These are phyloP conservation scores for Lepus europaeus DNA, from an alignment of 2,113 vertebrate genomes.

Conservation along the genomic window DNA sequence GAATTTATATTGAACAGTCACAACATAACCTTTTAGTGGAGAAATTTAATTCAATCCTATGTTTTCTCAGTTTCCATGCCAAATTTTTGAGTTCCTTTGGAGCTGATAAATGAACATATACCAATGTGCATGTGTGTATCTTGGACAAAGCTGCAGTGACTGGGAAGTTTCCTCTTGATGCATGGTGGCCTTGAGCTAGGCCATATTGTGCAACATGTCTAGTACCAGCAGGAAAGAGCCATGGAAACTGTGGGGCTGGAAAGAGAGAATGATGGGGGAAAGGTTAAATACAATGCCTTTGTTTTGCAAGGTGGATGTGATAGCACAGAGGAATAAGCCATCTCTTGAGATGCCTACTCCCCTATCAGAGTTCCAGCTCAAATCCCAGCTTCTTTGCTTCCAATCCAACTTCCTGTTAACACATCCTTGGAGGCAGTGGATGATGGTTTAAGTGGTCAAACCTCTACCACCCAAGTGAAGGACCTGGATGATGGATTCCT, in stretches of 20 bases:
- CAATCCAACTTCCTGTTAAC: no score
- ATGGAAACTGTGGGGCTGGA: not conserved
- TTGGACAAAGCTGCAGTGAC: not conserved
- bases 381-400: no score
- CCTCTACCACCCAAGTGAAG: no score
- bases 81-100: constrained; percentile 36
- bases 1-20: constrained; percentile 22
- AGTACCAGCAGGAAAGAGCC: not conserved
- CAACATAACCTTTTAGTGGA: constrained; percentile 11
- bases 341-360: no score
- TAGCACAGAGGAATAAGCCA: no score
- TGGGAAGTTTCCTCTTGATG: not conserved
- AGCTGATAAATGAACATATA: not conserved
- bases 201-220: not conserved
- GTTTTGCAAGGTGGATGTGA: no score
- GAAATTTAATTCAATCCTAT: constrained; percentile 37
- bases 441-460: no score
- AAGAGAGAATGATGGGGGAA: not conserved
- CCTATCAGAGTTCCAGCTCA: no score
- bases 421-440: no score
- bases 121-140: not conserved
- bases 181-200: not conserved
- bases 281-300: not conserved
- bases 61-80: constrained; percentile 7
- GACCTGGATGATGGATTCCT: no score